Conservation (phyloP, 2,113 vertebrate genomes). For the Peucedramus taeniatus region DNA sequence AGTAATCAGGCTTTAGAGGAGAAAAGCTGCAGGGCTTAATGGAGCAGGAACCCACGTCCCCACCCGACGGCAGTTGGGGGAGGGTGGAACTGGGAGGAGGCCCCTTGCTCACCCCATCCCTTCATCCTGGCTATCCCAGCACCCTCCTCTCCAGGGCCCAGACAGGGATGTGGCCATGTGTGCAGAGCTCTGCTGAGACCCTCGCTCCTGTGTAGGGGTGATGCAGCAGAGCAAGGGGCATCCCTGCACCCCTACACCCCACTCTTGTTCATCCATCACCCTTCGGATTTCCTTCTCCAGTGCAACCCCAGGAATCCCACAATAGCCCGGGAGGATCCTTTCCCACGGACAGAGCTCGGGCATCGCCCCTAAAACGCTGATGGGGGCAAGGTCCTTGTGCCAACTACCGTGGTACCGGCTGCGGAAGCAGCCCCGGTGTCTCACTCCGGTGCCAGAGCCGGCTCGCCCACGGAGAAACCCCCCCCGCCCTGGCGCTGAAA, state of each 20-base stretch:
- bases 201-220: background rate
- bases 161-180: fast-evolving
- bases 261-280: background rate
- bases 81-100: background rate
- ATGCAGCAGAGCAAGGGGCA: background rate
- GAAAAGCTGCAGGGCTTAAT: conserved; percentile 65
- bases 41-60: conserved; percentile 47
- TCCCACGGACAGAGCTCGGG: background rate
- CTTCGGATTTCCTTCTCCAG: fast-evolving
- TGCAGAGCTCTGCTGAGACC: background rate
- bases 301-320: background rate
- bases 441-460: background rate
- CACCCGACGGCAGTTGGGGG: conserved; percentile 19
- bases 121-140: background rate
- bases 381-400: background rate
- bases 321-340: background rate
- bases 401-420: background rate
- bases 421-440: background rate
- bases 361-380: background rate
- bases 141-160: background rate
- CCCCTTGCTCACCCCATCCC: background rate
- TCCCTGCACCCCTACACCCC: background rate
- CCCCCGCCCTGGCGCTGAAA: background rate
- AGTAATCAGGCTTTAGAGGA: conserved; percentile 69
- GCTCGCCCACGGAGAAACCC: background rate